Conservation (phyloP, 2,113 vertebrate genomes). For the Odontesthes bonariensis region DNA sequence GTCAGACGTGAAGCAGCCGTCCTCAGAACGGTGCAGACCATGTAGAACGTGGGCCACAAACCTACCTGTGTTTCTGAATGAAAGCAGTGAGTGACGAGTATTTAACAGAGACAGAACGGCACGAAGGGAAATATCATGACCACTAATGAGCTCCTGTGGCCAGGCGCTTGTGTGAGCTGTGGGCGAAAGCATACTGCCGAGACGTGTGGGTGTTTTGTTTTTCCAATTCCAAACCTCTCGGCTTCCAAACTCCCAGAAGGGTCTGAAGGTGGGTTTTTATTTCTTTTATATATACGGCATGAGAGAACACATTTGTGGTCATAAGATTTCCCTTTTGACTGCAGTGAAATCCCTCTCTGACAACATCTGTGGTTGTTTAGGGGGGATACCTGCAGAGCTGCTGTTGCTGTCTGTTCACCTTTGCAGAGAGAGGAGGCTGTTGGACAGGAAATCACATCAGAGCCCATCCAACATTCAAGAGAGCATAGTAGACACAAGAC, state of each 20-base stretch:
- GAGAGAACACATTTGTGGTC: conserved; percentile 48
- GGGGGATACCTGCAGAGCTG: conserved; percentile 23
- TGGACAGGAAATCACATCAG: conserved; percentile 9
- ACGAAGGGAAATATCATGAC: conserved; percentile 46
- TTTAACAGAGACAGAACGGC: conserved; percentile 35
- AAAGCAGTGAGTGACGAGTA: conserved; percentile 23
- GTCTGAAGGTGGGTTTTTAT: conserved; percentile 27
- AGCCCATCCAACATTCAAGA: background rate
- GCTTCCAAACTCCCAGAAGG: conserved; percentile 56
- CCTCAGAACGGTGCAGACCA: background rate
- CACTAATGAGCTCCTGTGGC: conserved; percentile 55
- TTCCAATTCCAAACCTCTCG: conserved; percentile 31
- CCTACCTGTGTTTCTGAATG: conserved; percentile 7
- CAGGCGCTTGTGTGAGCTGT: conserved; percentile 30
- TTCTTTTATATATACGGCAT: background rate
- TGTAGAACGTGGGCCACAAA: background rate
- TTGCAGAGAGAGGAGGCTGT: conserved; percentile 10
- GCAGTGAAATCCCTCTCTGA: conserved; percentile 30
- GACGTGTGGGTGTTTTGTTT: conserved; percentile 35
- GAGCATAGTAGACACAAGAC: background rate
- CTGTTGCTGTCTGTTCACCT: conserved; percentile 9
- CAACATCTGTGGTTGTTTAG: conserved; percentile 46
- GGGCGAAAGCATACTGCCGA: conserved; percentile 23
- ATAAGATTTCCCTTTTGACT: conserved; percentile 62
- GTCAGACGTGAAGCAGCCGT: background rate